A percentile compares a stretch with the other conserved stretches of the same genome.
Conservation (phyloP, 2,113 vertebrate species). For the Jaculus jaculus region DNA sequence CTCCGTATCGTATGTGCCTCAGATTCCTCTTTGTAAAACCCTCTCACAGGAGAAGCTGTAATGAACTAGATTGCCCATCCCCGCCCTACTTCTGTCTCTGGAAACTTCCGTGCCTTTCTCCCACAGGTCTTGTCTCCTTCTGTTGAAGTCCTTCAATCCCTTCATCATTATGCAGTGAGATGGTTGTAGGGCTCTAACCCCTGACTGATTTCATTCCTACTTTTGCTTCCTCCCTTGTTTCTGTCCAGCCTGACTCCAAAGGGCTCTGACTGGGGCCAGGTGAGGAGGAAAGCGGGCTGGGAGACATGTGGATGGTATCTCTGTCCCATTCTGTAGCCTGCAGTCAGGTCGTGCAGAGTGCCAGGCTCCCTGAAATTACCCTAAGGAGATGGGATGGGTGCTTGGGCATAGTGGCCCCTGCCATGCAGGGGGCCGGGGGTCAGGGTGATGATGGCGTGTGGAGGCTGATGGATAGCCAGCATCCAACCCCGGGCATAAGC, state of each 20-base stretch:
- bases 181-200: background rate
- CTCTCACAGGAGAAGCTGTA: background rate
- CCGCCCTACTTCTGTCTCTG: background rate
- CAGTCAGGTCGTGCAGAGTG: background rate
- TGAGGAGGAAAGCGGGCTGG: background rate
- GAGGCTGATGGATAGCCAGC: background rate
- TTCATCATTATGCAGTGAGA: background rate
- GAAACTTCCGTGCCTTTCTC: background rate
- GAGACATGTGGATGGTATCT: background rate
- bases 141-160: background rate
- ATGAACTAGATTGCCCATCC: background rate
- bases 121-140: background rate
- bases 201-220: background rate
- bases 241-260: background rate
- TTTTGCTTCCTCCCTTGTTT: background rate
- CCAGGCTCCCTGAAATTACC: background rate
- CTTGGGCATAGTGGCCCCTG: too few relatives aligned
- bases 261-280: background rate
- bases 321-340: background rate
- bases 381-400: background rate
- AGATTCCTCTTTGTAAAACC: background rate
- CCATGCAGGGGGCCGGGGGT: background rate
- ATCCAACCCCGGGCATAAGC: too few relatives aligned
- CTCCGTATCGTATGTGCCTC: slow-evolving; percentile 1
- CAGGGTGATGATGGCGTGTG: background rate